These are phyloP conservation scores for Babyrousa celebensis DNA, from an alignment of 2,797 vertebrate genomes.

Conservation along the genomic window DNA sequence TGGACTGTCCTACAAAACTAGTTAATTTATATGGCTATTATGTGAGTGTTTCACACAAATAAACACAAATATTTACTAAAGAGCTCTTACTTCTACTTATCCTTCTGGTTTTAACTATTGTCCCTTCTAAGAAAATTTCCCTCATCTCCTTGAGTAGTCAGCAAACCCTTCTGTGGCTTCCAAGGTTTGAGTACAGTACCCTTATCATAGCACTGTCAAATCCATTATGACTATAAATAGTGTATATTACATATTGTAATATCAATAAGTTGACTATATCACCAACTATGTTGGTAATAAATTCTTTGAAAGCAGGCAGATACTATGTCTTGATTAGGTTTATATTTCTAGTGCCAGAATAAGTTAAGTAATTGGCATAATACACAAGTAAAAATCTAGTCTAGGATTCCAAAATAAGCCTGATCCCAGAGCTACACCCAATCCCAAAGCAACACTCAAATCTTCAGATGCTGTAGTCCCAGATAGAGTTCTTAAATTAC, in stretches of 20 bases:
- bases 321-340: neutral
- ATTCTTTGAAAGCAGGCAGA: neutral
- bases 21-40: neutral
- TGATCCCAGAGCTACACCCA: rapidly evolving
- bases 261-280: neutral
- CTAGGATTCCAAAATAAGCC: neutral
- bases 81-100: neutral
- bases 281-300: neutral
- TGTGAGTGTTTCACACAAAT: neutral
- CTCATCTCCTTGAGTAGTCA: neutral
- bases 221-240: neutral
- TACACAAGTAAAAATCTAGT: neutral
- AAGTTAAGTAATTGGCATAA: constrained; percentile 21
- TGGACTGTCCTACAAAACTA: neutral
- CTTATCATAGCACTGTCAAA: rapidly evolving
- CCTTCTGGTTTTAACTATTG: neutral
- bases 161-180: neutral
- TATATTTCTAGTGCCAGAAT: neutral
- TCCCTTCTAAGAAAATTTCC: neutral
- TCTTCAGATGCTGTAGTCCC: too few species aligned
- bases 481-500: neutral
- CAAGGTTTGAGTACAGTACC: rapidly evolving
- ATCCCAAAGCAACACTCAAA: neutral
- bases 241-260: neutral
- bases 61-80: neutral